phyloP scores from a whole-genome alignment of 1,140 invertebrate species.

The Batillaria attramentaria region DNA sequence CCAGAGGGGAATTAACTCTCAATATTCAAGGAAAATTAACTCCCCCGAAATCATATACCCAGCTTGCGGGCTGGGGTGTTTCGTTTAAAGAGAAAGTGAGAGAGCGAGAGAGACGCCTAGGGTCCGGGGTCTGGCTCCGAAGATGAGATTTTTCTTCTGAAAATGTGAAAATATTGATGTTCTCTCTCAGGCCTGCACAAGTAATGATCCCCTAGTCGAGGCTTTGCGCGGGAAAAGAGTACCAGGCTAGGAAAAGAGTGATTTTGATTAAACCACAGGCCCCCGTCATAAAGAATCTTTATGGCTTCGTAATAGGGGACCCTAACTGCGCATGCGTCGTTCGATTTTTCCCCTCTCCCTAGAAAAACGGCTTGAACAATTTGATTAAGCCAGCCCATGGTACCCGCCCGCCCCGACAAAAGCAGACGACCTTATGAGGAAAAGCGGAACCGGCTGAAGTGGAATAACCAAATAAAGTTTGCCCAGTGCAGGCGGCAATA shows the following conservation, averaged over 20 bases:
- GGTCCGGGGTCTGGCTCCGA: background rate
- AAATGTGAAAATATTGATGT: background rate
- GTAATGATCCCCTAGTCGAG: no score
- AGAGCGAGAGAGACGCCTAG: no score
- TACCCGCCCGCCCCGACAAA: background rate
- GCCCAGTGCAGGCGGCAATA: conserved; percentile 5
- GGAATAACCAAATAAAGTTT: conserved; percentile 1
- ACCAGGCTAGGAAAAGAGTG: conserved; percentile 1
- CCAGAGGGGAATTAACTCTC: conserved; percentile 13
- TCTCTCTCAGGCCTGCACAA: background rate
- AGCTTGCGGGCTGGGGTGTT: no score
- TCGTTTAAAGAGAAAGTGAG: no score
- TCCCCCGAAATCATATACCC: background rate
- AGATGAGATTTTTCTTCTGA: background rate
- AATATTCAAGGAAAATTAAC: conserved; percentile 9
- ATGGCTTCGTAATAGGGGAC: background rate
- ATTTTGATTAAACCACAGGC: conserved; percentile 4
- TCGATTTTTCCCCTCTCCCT: background rate
- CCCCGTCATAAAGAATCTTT: conserved; percentile 7
- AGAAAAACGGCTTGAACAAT: background rate
- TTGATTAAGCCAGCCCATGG: background rate
- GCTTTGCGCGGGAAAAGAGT: no score
- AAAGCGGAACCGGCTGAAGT: background rate
- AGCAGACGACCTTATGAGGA: background rate
- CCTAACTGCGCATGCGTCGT: background rate